Conservation (phyloP, 2,888 invertebrate genomes). For the Idaea biselata region DNA sequence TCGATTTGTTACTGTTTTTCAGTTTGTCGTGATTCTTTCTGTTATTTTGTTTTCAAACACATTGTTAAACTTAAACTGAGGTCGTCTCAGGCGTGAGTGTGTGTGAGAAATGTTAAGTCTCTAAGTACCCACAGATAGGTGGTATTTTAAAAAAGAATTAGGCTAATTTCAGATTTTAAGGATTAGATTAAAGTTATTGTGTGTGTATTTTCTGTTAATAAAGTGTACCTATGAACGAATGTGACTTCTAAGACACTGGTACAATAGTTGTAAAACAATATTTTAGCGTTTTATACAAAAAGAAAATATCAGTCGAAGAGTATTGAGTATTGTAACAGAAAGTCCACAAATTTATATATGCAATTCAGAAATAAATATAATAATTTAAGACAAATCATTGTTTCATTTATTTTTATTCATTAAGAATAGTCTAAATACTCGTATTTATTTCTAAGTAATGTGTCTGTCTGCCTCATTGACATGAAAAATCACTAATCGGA, state of each 20-base stretch:
- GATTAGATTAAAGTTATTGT: slow-evolving; percentile 77
- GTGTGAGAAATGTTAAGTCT: slow-evolving; percentile 60
- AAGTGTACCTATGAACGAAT: slow-evolving; percentile 59
- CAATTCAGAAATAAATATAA: slow-evolving; percentile 77
- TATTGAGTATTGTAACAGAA: slow-evolving; percentile 80
- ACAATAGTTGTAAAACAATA: slow-evolving; percentile 70
- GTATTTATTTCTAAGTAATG: too few relatives aligned
- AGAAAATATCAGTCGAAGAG: slow-evolving; percentile 72
- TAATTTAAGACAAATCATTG: slow-evolving; percentile 66
- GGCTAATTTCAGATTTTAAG: slow-evolving; percentile 67
- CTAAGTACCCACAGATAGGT: slow-evolving; percentile 70
- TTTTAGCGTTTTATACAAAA: slow-evolving; percentile 77
- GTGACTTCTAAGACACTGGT: slow-evolving; percentile 57
- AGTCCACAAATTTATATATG: slow-evolving; percentile 81
- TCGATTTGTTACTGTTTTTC: slow-evolving; percentile 46
- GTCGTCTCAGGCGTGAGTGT: slow-evolving; percentile 56
- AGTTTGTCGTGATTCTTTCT: slow-evolving; percentile 44
- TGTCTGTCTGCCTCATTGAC: too few relatives aligned
- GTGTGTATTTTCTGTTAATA: slow-evolving; percentile 76
- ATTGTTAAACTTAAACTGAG: slow-evolving; percentile 48
- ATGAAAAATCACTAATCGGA: too few relatives aligned
- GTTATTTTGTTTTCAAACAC: slow-evolving; percentile 56
- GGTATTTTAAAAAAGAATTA: slow-evolving; percentile 60
- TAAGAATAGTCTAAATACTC: neutral
- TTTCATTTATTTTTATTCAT: slow-evolving; percentile 34